Conservation (phyloP, 1,140 invertebrate genomes). For the Musca domestica region DNA sequence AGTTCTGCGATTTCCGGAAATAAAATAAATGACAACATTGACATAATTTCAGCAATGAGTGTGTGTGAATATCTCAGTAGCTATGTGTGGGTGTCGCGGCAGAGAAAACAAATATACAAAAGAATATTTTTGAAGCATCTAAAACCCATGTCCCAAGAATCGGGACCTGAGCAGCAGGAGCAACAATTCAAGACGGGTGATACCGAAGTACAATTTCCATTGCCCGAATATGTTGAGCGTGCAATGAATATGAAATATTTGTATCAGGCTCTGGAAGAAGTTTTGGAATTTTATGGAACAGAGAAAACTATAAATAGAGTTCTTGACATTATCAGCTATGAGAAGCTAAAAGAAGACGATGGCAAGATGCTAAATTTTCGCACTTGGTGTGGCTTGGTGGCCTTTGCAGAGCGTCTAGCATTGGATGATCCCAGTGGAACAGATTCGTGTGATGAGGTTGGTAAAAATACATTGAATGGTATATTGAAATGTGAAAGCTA, state of each 20-base stretch:
- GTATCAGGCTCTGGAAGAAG: conserved; percentile 44
- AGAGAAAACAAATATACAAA: conserved; percentile 60
- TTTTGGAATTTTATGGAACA: conserved; percentile 49
- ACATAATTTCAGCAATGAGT: conserved; percentile 55
- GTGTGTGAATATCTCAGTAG: conserved; percentile 61
- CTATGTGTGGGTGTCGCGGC: conserved; percentile 59
- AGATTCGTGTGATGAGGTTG: conserved; percentile 47
- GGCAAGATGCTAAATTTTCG: conserved; percentile 53
- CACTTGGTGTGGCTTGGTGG: conserved; percentile 62
- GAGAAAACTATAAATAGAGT: conserved; percentile 40
- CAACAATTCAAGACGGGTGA: conserved; percentile 29
- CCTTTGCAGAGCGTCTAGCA: conserved; percentile 57
- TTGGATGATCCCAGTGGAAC: conserved; percentile 48
- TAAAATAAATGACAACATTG: neutral
- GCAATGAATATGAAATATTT: conserved; percentile 39
- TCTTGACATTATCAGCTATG: conserved; percentile 34
- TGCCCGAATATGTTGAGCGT: conserved; percentile 39
- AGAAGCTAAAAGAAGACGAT: conserved; percentile 13
- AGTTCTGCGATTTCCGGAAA: too few relatives aligned
- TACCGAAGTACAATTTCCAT: conserved; percentile 24
- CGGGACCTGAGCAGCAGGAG: neutral
- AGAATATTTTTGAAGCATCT: conserved; percentile 46
- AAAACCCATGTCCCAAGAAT: conserved; percentile 12
- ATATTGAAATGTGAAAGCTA: too few relatives aligned
- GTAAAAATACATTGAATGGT: neutral